Evolutionary conservation across 2,888 invertebrate genomes (phyloP), one percentile per base, ranked within the genome.

Genomic region (Hanleya hanleyi): DNA sequence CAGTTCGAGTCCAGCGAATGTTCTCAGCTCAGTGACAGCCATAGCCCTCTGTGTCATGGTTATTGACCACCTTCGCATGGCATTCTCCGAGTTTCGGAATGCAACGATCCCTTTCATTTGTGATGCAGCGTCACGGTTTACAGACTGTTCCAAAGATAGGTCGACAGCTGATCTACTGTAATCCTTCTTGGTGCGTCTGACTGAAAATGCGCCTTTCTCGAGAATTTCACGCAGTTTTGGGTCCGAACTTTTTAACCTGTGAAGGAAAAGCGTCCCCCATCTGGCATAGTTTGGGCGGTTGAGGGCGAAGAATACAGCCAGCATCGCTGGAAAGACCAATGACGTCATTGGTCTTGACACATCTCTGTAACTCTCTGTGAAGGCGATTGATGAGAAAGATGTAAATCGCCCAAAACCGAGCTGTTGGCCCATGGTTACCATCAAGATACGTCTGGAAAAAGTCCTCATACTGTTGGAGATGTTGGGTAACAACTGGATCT

Each of bases 271-370:
- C 37, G 50, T 65, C 5, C 73, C 75, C 75, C 75, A 75, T 37
- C 75, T 41, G 9, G 75, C 74, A 67, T 75, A 75, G 49, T 75
- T 75, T 47, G 75, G 75, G 6, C 75, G 22, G 35, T 75, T 75
- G 7, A 74, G 67, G 0, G 38, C 51, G 35, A 73, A 72, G 61
- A 67, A 73, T 15, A 67, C 50, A n/a, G 41, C 71, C 15, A 71
- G 18, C 9, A 71, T 33, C 26, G 9, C 47, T 15, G 15, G 71
- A 49, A 32, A 71, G 65, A 9, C 41, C 70, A 22, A 32, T 33
- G 26, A 73, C 67, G 67, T 71, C 75, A 65, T 75, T 75, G n/a
- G 71, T 67, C n/a, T 67, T 49, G 6, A 71, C 51, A 51, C 50
- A 47, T 4, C 71, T 65, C 36, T 67, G 65, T n/a, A 66, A 18